Percentiles rank a stretch among this genome's conserved stretches.
phyloP scores from a whole-genome alignment of 1,140 invertebrate species.

The Odontomachus brunneus region DNA sequence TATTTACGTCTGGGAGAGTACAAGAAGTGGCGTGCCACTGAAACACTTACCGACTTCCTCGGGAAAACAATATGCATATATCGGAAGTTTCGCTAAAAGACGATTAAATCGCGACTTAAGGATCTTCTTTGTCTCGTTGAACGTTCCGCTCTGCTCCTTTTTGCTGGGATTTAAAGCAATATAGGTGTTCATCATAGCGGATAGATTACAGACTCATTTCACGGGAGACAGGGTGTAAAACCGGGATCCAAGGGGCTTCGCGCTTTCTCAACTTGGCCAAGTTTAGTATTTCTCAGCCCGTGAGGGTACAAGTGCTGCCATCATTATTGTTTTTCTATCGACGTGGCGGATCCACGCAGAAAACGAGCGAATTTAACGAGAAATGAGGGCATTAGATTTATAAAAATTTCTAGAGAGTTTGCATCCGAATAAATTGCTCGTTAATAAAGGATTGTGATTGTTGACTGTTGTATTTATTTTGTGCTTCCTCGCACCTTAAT shows the following conservation, averaged over 20 bases:
- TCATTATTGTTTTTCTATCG: constrained; percentile 5
- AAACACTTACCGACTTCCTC: too few relatives aligned
- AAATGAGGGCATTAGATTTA: not conserved
- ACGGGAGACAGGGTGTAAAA: not conserved
- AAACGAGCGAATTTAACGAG: not conserved
- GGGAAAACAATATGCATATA: not conserved
- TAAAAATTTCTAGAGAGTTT: not conserved
- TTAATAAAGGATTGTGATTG: too few relatives aligned
- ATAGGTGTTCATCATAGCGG: constrained; percentile 18
- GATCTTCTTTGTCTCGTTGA: constrained; percentile 16
- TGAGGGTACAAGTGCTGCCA: not conserved
- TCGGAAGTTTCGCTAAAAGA: not conserved
- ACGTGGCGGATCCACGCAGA: not conserved
- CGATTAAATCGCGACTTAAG: constrained; percentile 33
- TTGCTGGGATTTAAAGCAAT: constrained; percentile 13
- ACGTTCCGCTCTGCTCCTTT: constrained; percentile 2
- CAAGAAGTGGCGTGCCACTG: too few relatives aligned
- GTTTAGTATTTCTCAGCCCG: not conserved
- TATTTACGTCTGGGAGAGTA: too few relatives aligned
- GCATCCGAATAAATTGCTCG: too few relatives aligned
- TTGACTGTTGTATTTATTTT: too few relatives aligned
- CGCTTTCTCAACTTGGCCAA: not conserved
- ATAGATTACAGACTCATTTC: constrained; percentile 32
- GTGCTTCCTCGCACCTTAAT: too few relatives aligned
- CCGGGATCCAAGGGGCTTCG: not conserved